Evolutionary conservation across 2,113 vertebrate genomes (phyloP), one percentile per base, ranked within the genome.

Genomic region (Antigone vipio): DNA sequence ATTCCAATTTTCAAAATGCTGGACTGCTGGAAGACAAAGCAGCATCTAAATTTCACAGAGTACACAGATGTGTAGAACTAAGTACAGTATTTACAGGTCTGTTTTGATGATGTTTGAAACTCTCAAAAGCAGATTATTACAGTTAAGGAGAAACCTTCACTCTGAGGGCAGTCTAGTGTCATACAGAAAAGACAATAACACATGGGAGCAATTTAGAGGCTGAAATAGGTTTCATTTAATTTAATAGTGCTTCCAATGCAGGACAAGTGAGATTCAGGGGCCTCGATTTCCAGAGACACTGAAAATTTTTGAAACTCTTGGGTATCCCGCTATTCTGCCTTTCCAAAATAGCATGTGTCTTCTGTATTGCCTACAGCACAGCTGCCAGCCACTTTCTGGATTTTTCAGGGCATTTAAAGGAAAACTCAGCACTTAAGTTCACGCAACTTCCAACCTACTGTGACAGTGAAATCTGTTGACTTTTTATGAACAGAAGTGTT

Each of bases 161-260:
- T 87, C 55, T 30, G 44, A 92, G 30, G 53, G 47, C n/a, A 94
- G 74, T 27, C 26, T 44, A 79, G n/a, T 20, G 24, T 40, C 58
- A 82, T 50, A 68, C 40, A 73, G 58, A 88, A 78, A 45, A 75
- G 2, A 18, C 44, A 93, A 1, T 44, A 92, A 78, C 44, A 68
- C 32, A 60, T 0, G 35, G 26, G 26, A 89, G 40, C 58, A 91
- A 79, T 82, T 87, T 52, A 82, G 53, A 75, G 78, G 56, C 44
- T 92, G 40, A 85, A 94, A 89, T 23, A 52, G 50, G 40, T 80
- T 80, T 91, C 34, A 68, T 88, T 92, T 93, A 45, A 95, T 52
- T 88, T 83, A 88, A 88, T 13, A 10, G 49, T 88, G 45, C 35
- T 89, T 77, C 71, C 63, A 92, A 9, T 6, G 26, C 26, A 68